Conservation (phyloP, 1,140 invertebrate genomes). For the Pantala flavescens region DNA sequence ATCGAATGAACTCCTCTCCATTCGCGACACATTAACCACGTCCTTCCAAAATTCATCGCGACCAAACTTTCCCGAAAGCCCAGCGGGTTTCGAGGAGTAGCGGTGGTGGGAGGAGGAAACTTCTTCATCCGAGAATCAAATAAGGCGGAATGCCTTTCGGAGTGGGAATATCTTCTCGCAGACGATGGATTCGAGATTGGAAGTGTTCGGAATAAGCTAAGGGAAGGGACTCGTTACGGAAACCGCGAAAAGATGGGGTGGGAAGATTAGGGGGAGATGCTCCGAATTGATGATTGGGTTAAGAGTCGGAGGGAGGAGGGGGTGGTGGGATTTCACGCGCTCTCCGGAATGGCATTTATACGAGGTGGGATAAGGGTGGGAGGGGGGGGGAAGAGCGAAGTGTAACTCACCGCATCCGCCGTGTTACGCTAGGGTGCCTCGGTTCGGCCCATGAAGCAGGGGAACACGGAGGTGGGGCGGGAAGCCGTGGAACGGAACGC, state of each 20-base stretch:
- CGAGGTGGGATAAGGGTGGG: neutral
- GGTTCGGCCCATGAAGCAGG: neutral
- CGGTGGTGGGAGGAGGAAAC: no score
- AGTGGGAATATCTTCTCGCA: no score
- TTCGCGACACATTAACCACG: no score
- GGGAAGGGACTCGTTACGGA: neutral
- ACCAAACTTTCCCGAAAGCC: no score
- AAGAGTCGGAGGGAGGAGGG: neutral
- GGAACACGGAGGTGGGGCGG: neutral
- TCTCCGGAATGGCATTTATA: neutral
- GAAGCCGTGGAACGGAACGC: neutral
- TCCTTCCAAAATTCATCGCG: no score
- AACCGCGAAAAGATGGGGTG: neutral
- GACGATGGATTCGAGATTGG: neutral
- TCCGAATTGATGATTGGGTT: neutral
- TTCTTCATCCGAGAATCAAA: no score
- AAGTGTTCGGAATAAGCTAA: neutral
- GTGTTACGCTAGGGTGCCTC: neutral
- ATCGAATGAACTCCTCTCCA: no score
- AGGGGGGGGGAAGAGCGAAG: neutral
- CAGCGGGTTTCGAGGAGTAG: no score
- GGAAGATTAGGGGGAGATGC: neutral
- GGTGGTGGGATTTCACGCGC: neutral
- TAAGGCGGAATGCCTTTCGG: no score
- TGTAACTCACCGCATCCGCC: slow-evolving; percentile 2